Evolutionary conservation across 2,797 vertebrate genomes (phyloP).

Genomic region (Arremon aurantiirostris): DNA sequence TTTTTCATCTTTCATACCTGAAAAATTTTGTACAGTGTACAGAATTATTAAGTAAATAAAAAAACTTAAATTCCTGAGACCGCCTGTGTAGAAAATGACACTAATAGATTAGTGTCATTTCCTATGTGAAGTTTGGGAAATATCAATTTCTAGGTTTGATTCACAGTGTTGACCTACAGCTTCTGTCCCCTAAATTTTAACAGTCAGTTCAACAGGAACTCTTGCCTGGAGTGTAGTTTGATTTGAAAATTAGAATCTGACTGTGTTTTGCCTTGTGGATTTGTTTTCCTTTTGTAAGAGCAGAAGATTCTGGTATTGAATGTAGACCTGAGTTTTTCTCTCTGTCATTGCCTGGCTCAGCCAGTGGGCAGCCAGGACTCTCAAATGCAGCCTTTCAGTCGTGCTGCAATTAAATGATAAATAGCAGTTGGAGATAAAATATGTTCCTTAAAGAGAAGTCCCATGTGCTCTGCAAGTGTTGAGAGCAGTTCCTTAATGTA

Average conservation of each 20-base stretch:
- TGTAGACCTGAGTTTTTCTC: not conserved
- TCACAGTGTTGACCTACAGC: not conserved
- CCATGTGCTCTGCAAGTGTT: not conserved
- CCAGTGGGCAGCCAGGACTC: not conserved
- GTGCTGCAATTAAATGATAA: not conserved
- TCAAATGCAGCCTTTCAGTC: not conserved
- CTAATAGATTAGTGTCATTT: not conserved
- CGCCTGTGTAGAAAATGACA: not conserved
- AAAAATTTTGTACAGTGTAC: not conserved
- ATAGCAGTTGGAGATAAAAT: not conserved
- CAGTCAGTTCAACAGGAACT: not conserved
- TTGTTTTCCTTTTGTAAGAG: not conserved
- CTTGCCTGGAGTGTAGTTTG: not conserved
- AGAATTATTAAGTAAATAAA: not conserved
- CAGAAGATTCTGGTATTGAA: not conserved
- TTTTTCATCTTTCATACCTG: not conserved
- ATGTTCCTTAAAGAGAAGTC: not conserved
- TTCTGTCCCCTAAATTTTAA: not conserved
- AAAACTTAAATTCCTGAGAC: not conserved
- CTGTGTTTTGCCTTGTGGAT: not conserved
- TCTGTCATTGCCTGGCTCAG: not conserved
- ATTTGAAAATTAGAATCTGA: not conserved
- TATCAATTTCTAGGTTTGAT: not conserved
- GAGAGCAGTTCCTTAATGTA: not conserved
- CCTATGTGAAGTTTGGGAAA: not conserved